Base-by-base conservation (phyloP, 2,888 invertebrate species). In the Drosophila monieri region DNA sequence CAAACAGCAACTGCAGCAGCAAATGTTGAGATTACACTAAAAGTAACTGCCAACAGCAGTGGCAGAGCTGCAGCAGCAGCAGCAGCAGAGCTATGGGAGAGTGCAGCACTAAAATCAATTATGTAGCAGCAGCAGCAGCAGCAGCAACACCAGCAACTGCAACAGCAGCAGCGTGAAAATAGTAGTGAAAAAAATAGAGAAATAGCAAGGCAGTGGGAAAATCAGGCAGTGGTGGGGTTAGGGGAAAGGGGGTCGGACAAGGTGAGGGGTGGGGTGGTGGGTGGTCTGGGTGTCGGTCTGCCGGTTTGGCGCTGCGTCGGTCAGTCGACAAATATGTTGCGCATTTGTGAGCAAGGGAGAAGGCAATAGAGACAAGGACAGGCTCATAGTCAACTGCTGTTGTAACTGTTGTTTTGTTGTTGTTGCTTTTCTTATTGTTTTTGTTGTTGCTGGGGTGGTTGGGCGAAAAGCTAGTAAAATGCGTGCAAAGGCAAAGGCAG, bases 51-150 rank as follows among this genome's bases (percentile, higher is more conserved):
- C 88, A 87, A 52, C 64, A 68, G 60, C 49, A 55, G 65, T n/a
- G 35, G 52, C 58, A n/a, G 30, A 69, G 47, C 57, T 55, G 35
- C 61, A 56, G 54, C 57, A 62, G 55, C 48, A 58, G 64, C 51
- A 65, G 48, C 59, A 60, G 66, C 58, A 65, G 44, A 76, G 68
- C 68, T 67, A 65, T 72, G 70, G 76, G 80, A 81, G 88, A 88
- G 88, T 81, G 59, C 76, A 85, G 79, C 77, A 78, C 85, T 88
- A 78, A 89, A 89, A 88, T 88, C 89, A 89, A 89, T 88, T 89
- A 89, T 89, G 88, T 88, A 87, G 64, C 80, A 78, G 49, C 64
- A 73, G 39, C 64, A 71, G 39, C 60, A 70, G 41, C 43, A 60
- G 18, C 57, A 73, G 15, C 54, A 51, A 30, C 54, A 65, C 18